Conservation (phyloP, 2,888 invertebrate genomes). For the Melipona beecheii region DNA sequence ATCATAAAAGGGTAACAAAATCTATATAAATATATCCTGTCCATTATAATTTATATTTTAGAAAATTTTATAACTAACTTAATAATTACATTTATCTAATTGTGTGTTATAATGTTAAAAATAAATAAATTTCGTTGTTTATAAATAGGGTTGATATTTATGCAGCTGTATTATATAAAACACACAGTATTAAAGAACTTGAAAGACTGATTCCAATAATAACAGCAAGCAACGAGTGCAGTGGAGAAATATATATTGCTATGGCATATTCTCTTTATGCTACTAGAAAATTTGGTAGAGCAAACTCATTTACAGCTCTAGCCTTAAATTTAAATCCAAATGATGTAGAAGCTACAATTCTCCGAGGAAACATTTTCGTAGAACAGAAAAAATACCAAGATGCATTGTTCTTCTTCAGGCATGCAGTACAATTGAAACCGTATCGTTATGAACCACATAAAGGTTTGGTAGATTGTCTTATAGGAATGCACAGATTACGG, state of each 20-base stretch:
- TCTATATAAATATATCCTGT: background rate
- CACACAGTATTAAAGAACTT: constrained; percentile 86
- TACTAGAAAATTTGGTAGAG: constrained; percentile 88
- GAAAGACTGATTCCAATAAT: constrained; percentile 87
- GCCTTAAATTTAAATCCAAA: constrained; percentile 88
- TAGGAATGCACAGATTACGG: constrained; percentile 88
- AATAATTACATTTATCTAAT: background rate
- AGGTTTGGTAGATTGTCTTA: constrained; percentile 91
- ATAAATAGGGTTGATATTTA: constrained; percentile 87
- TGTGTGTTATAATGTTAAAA: background rate
- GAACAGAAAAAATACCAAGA: constrained; percentile 89
- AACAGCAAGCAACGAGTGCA: constrained; percentile 85
- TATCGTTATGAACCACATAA: constrained; percentile 90
- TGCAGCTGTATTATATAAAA: constrained; percentile 87
- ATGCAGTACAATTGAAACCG: constrained; percentile 87
- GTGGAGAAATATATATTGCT: constrained; percentile 91
- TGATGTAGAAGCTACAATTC: constrained; percentile 89
- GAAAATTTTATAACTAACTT: background rate
- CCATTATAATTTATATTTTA: background rate
- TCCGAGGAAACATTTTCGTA: constrained; percentile 89
- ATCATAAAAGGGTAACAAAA: constrained; percentile 78
- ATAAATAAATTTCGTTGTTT: background rate
- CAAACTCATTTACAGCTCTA: constrained; percentile 90
- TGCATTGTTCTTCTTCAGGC: constrained; percentile 88
- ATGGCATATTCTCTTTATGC: constrained; percentile 90